Evolutionary conservation across 2,113 vertebrate species (phyloP), one percentile per base, ranked within the genome.

Genomic region (Esox niger): DNA sequence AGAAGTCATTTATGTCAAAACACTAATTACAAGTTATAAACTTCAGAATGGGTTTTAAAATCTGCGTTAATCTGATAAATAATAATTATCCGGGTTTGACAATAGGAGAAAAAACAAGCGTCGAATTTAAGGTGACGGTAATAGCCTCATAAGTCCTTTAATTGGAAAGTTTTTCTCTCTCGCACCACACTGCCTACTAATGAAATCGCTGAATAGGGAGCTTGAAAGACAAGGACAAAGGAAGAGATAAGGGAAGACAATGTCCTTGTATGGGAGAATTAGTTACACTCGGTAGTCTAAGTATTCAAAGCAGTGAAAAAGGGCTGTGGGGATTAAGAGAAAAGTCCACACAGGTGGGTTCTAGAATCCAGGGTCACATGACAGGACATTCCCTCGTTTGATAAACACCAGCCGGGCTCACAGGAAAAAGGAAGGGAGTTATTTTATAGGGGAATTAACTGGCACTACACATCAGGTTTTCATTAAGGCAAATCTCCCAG

Each of bases 221-320:
- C 77, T 80, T 79, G 78, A 88, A 87, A 80, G 80, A 62, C 64
- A 65, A 79, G 84, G 79, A 89, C 86, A 90, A 91, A 90, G 71
- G 84, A 76, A 66, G 71, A 88, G 83, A 85, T 81, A 74, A 74
- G 31, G 75, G 79, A 81, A 89, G 88, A 91, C 91, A 91, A 91
- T 90, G 85, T 88, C 87, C 82, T 90, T 82, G 88, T 91, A 90
- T 88, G 86, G 86, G 83, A 90, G 90, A 89, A 91, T 92, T 91
- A 91, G 90, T 92, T 91, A 90, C 91, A 92, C 89, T 89, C 87
- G 76, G 86, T 90, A 88, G 90, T 87, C 87, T 81, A 79, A 90
- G 88, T 88, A 87, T 88, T 91, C 82, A 87, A 88, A 90, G 84
- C 81, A 82, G 67, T 32, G 27, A 49, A 29, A 59, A 31, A 49